Base-by-base conservation (phyloP, 1,140 invertebrate genomes). In the Heterodera schachtii region DNA sequence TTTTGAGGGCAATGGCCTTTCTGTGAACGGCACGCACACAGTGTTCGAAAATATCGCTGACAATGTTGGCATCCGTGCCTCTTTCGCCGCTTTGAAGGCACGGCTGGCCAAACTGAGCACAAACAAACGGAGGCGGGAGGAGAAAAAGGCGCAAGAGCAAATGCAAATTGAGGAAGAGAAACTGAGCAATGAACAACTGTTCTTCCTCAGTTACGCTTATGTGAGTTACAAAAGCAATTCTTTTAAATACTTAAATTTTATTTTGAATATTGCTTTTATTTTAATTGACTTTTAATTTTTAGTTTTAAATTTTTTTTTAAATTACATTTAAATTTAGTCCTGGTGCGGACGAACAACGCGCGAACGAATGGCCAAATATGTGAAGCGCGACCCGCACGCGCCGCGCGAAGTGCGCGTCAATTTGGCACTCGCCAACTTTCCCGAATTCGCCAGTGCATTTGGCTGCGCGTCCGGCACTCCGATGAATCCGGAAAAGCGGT, bases 191-290 rank as follows among this genome's bases (percentile, higher is more conserved):
- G 64, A 64, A 19, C 77, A 78, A 46, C 77, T 78, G 66, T 78
- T 78, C 44, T 78, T 78, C 60, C 52, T 69, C 47, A 31, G 47
- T 31, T 78, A 71, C 70, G 77, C 77, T 69, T 78, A 78, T 78
- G 77, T 78, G 21, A 21, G 60, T 57, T 21, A 70, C 11, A 41
- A 46, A 19, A 71, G n/a, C 7, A 11, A 41, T 46, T 43, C 31
- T 31, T 31, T 31, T 31, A 31, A 31, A 31, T 31, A 31, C 31
- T 31, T 31, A 31, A 31, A 31, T 31, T 31, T 31, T 31, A 70
- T 76, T 76, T n/a, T 73, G 71, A 73, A 73, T n/a, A 21, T 5
- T n/a, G 16, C 16, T 73, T 46, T 3, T 19, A 31, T 31, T 31
- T 31, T 31, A 31, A 31, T 31, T 31, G 31, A 31, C 31, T 31